Percentiles rank a stretch among this genome's conserved stretches.
These are phyloP conservation scores for Oryzias sinensis DNA, from an alignment of 2,797 vertebrate genomes.

Conservation along the genomic window DNA sequence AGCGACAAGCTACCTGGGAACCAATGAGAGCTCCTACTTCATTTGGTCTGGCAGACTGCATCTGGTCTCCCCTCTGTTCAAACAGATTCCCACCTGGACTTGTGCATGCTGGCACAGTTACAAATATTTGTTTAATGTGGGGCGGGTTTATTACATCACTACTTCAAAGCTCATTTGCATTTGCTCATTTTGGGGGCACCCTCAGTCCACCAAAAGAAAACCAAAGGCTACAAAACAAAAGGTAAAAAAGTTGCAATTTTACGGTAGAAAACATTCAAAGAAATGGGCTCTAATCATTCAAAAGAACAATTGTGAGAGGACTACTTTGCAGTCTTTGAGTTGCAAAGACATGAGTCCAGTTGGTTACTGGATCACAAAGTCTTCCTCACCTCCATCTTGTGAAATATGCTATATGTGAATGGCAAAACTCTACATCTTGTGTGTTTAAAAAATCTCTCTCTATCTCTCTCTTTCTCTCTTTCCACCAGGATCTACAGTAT, in stretches of 20 bases:
- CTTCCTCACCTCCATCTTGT: neutral
- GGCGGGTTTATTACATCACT: neutral
- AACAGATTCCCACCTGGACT: constrained; percentile 5
- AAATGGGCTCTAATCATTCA: too few species aligned
- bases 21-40: constrained; percentile 3
- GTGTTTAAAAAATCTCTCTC: too few species aligned
- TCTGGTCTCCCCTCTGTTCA: constrained; percentile 12
- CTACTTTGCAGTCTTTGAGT: too few species aligned
- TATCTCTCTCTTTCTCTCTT: too few species aligned
- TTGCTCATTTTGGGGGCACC: neutral
- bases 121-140: constrained; percentile 2
- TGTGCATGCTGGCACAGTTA: neutral
- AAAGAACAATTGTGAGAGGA: too few species aligned
- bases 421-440: too few species aligned
- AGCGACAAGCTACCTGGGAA: constrained; percentile 4
- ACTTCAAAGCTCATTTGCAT: constrained; percentile 1
- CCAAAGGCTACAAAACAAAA: too few species aligned
- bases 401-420: too few species aligned
- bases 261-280: too few species aligned
- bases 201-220: neutral
- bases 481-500: too few species aligned
- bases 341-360: neutral
- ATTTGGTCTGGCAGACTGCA: constrained; percentile 11
- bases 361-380: constrained; percentile 5
- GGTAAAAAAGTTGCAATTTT: too few species aligned